Evolutionary conservation across 2,797 vertebrate species (phyloP).

Genomic region (Falco columbarius): DNA sequence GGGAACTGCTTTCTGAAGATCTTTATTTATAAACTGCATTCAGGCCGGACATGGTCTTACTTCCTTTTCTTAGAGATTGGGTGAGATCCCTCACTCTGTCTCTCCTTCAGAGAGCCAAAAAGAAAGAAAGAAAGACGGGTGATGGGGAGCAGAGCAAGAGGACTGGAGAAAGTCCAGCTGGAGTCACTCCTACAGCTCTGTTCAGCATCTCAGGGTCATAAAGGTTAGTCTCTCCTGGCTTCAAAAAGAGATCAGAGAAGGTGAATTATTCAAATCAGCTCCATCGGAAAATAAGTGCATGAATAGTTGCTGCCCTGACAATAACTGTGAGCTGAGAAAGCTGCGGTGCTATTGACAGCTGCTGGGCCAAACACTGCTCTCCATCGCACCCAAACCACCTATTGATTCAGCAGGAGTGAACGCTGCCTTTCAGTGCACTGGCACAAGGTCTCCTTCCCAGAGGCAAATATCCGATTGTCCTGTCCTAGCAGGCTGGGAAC

Average conservation of each 20-base stretch:
- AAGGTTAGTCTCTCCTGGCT: background rate
- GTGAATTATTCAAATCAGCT: constrained; percentile 9
- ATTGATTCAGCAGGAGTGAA: background rate
- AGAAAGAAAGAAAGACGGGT: background rate
- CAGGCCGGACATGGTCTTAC: background rate
- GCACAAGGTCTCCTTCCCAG: constrained; percentile 57
- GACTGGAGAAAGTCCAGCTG: background rate
- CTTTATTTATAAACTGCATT: background rate
- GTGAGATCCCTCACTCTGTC: background rate
- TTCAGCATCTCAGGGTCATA: background rate
- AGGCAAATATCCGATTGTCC: constrained; percentile 32
- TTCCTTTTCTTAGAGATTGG: background rate
- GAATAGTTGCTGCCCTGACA: background rate
- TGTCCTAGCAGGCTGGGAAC: background rate
- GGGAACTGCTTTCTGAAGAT: background rate
- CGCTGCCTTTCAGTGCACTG: background rate
- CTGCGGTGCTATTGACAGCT: background rate
- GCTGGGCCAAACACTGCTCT: background rate
- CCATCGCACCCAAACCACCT: background rate
- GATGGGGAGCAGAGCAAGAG: background rate
- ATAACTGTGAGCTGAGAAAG: background rate
- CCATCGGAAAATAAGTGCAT: background rate
- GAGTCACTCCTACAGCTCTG: background rate
- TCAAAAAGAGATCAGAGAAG: background rate
- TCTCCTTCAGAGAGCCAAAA: background rate